Conservation (phyloP, 2,888 invertebrate genomes). For the Hirtodrosophila trivittata region DNA sequence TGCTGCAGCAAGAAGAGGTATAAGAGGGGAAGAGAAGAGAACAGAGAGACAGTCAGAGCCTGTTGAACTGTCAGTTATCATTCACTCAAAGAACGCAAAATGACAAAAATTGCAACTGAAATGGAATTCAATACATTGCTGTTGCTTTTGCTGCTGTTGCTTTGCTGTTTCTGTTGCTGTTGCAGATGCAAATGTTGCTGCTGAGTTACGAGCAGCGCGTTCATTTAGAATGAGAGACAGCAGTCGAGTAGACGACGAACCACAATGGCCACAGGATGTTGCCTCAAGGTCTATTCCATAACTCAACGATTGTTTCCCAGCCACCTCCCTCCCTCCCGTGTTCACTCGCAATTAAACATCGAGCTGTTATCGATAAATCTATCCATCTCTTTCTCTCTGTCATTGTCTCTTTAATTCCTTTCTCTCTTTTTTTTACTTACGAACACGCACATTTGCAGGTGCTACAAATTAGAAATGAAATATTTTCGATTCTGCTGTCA, state of each 20-base stretch:
- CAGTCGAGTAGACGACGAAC: slow-evolving; percentile 24
- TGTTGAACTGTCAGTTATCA: slow-evolving; percentile 79
- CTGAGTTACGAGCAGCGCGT: slow-evolving; percentile 52
- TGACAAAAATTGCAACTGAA: slow-evolving; percentile 65
- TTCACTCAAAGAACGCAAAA: slow-evolving; percentile 69
- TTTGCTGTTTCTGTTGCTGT: slow-evolving; percentile 22
- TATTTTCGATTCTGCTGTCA: slow-evolving; percentile 80
- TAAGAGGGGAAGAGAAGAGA: neutral
- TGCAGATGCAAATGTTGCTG: slow-evolving; percentile 56
- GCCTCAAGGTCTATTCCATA: slow-evolving; percentile 55
- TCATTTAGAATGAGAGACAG: slow-evolving; percentile 41
- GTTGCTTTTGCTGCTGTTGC: slow-evolving; percentile 28
- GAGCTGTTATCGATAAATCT: slow-evolving; percentile 7
- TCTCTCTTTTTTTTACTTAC: slow-evolving; percentile 25
- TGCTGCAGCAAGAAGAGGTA: slow-evolving; percentile 13
- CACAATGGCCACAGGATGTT: slow-evolving; percentile 50
- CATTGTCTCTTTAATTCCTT: slow-evolving; percentile 29
- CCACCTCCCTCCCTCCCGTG: neutral
- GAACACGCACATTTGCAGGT: slow-evolving; percentile 37
- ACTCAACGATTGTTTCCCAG: slow-evolving; percentile 36
- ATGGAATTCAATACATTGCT: slow-evolving; percentile 45
- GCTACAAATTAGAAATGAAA: slow-evolving; percentile 75
- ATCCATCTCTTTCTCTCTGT: slow-evolving; percentile 18
- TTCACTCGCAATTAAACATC: slow-evolving; percentile 30
- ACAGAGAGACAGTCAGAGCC: slow-evolving; percentile 33